Conservation (phyloP, 2,113 vertebrate species). For the Protobothrops flavoviridis region DNA sequence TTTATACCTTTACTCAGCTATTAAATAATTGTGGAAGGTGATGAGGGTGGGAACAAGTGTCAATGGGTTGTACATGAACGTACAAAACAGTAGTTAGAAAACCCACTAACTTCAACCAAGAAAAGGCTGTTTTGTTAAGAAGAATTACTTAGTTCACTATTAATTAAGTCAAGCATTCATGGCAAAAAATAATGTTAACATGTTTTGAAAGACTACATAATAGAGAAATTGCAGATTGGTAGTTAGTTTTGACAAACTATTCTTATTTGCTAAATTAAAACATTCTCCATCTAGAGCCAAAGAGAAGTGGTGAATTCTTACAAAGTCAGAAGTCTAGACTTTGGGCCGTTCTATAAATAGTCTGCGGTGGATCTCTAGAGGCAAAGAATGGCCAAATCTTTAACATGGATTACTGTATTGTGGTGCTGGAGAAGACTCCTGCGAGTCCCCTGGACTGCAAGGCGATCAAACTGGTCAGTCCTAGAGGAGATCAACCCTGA, state of each 20-base stretch:
- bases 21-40: slow-evolving; percentile 68
- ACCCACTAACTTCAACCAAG: slow-evolving; percentile 64
- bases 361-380: background rate
- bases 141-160: slow-evolving; percentile 53
- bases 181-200: slow-evolving; percentile 52
- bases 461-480: no score
- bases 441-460: no score
- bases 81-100: slow-evolving; percentile 72
- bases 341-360: slow-evolving; percentile 7
- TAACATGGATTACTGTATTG: background rate
- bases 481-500: no score
- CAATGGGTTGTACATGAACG: slow-evolving; percentile 68
- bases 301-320: background rate
- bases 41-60: slow-evolving; percentile 67
- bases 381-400: no score
- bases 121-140: slow-evolving; percentile 70
- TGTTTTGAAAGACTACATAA: slow-evolving; percentile 49
- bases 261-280: slow-evolving; percentile 51
- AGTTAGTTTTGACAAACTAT: slow-evolving; percentile 29
- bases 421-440: no score
- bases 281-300: slow-evolving; percentile 17
- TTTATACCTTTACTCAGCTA: slow-evolving; percentile 71
- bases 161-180: slow-evolving; percentile 54
- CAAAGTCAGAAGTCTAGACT: background rate
- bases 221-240: slow-evolving; percentile 22